These are phyloP conservation scores for Tautogolabrus adspersus DNA, from an alignment of 2,113 vertebrate species.

Conservation along the genomic window DNA sequence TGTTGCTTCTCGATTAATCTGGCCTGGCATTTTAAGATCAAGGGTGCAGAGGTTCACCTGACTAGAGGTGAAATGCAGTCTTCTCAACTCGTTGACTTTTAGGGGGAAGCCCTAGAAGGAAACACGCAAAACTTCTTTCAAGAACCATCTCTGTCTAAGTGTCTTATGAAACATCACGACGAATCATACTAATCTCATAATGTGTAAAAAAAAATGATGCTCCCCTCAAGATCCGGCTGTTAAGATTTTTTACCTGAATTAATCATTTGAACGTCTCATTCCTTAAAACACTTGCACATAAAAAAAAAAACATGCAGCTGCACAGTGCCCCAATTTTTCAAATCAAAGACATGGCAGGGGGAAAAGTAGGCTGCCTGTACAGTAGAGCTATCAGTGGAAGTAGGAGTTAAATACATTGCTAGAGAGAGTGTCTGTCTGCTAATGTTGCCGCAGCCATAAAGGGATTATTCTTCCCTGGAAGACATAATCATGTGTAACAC, in stretches of 20 bases:
- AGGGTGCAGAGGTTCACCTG: too few relatives aligned
- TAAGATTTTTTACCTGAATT: conserved; percentile 31
- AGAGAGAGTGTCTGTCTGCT: conserved; percentile 64
- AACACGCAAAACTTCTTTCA: not conserved
- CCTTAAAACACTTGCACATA: conserved; percentile 43
- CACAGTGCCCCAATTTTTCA: conserved; percentile 64
- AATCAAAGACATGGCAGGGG: conserved; percentile 38
- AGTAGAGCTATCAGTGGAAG: conserved; percentile 60
- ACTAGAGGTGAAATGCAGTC: too few relatives aligned
- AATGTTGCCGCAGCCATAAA: conserved; percentile 69
- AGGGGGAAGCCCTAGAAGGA: not conserved
- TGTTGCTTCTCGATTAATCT: too few relatives aligned
- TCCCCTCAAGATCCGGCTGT: not conserved
- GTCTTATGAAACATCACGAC: not conserved
- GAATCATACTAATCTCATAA: not conserved
- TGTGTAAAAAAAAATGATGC: not conserved
- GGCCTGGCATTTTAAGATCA: too few relatives aligned
- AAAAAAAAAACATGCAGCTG: conserved; percentile 36
- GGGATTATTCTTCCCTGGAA: conserved; percentile 76
- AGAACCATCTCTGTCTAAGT: not conserved
- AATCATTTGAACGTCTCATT: conserved; percentile 60
- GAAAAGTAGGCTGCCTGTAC: conserved; percentile 59
- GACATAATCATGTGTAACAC: conserved; percentile 78
- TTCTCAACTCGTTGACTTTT: not conserved
- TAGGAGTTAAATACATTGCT: conserved; percentile 73